Conservation (phyloP, 35 echinoderm and acorn worm genomes). For the Heliocidaris erythrogramma region DNA sequence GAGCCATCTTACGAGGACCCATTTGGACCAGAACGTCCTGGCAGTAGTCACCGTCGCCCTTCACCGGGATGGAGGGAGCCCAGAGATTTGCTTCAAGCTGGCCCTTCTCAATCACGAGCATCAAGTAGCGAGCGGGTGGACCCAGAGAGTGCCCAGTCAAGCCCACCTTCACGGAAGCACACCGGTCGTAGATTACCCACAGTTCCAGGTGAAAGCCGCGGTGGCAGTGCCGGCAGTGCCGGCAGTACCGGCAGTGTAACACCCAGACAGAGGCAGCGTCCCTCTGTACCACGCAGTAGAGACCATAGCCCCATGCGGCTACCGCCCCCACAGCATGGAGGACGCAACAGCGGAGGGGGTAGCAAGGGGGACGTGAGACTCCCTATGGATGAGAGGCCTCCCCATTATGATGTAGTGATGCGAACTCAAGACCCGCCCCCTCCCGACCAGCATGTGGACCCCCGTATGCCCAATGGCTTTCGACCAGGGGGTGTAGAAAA, state of each 20-base stretch:
- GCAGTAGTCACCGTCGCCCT: conserved; percentile 53
- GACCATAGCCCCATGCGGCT: conserved; percentile 72
- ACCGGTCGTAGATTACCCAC: conserved; percentile 80
- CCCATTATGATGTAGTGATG: conserved; percentile 88
- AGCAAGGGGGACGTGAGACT: conserved; percentile 32
- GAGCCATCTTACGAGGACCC: conserved; percentile 55
- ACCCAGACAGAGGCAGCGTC: conserved; percentile 70
- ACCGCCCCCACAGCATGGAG: conserved; percentile 55
- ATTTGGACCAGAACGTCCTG: conserved; percentile 52
- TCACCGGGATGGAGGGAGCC: conserved; percentile 66
- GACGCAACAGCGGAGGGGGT: conserved; percentile 38
- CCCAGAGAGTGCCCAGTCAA: conserved; percentile 52
- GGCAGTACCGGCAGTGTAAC: conserved; percentile 48
- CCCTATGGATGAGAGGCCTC: conserved; percentile 78
- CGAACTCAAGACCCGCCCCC: conserved; percentile 66
- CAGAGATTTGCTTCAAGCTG: conserved; percentile 57
- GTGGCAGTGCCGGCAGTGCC: not conserved
- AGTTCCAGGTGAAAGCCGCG: conserved; percentile 67
- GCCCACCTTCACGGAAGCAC: conserved; percentile 65
- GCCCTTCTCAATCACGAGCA: conserved; percentile 53
- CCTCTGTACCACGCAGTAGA: conserved; percentile 61
- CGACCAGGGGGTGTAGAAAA: conserved; percentile 74
- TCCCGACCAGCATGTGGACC: conserved; percentile 69
- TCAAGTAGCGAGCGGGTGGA: conserved; percentile 66
- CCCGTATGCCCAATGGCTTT: conserved; percentile 87